Base-by-base conservation (phyloP, 2,888 invertebrate genomes). In the Cylloceria caligata region DNA sequence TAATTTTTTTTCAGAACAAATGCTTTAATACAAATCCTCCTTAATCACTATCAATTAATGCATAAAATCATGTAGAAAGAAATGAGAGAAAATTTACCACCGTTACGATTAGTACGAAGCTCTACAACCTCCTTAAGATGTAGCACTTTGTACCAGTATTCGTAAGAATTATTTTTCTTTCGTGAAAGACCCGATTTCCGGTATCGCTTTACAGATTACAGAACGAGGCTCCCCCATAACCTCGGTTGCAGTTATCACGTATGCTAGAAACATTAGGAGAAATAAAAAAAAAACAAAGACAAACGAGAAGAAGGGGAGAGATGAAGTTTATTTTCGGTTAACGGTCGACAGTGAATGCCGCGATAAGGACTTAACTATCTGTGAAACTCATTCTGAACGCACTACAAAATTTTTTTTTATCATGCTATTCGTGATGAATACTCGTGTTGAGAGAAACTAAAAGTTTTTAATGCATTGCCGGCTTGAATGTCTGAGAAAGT, bases 231-330 rank as follows among this genome's bases (percentile, higher is more conserved):
- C 9, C 73, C 9, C 73, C 77, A 77, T 76, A 73, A 64, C 73
- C 36, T 30, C 42, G 68, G 16, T 30, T n/a, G 64, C 39, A 55
- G 19, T 77, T 81, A 77, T 81, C 81, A 73, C 77, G 72, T 68
- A 77, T n/a, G 45, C 62, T n/a, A 52, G 47, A 81, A 62, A 65
- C 24, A 42, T 19, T 36, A 34, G 39, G 62, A 27, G 67, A 57
- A 60, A 47, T 64, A 73, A 45, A 7, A 57, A 60, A 47, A 73
- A 73, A 45, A 7, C n/a, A 0, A 27, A 7, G 42, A 42, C 52
- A 62, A 45, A 47, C 16, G 34, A 62, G 47, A 73, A 39, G 62
- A 81, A 34, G 60, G 72, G 60, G 65, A 49, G 21, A 24, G 30
- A 27, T 52, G 52, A 69, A 39, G n/a, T 55, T 69, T 69, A 52